phyloP scores from a whole-genome alignment of 2,113 vertebrate genomes.

The Sialia sialis region DNA sequence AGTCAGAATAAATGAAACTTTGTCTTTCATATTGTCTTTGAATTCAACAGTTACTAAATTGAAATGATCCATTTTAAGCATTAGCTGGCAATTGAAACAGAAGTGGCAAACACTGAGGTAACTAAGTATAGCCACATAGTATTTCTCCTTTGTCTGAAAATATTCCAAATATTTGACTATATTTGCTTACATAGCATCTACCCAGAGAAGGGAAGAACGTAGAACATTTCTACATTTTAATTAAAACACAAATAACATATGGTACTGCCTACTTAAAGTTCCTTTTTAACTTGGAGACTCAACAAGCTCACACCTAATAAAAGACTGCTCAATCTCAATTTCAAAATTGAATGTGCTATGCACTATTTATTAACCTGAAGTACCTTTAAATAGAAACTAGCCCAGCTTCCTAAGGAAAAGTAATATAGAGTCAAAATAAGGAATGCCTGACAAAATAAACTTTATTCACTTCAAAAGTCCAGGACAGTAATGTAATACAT shows the following conservation, averaged over 20 bases:
- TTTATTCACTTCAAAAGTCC: background rate
- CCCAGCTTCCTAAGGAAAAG: background rate
- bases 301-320: constrained; percentile 6
- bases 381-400: background rate
- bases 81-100: background rate
- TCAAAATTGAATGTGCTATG: background rate
- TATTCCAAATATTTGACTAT: background rate
- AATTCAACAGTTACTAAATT: background rate
- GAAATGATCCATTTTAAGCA: background rate
- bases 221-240: background rate
- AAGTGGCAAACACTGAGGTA: background rate
- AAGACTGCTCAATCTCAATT: background rate
- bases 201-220: background rate
- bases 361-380: background rate
- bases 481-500: background rate
- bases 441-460: background rate
- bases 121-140: background rate
- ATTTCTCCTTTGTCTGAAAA: background rate
- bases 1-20: background rate
- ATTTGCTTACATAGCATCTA: background rate
- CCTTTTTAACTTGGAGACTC: background rate
- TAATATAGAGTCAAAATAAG: background rate
- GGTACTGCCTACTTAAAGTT: background rate
- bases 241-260: constrained; percentile 32
- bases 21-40: background rate